phyloP scores from a whole-genome alignment of 2,888 invertebrate species.

The Diplolepis rosae region DNA sequence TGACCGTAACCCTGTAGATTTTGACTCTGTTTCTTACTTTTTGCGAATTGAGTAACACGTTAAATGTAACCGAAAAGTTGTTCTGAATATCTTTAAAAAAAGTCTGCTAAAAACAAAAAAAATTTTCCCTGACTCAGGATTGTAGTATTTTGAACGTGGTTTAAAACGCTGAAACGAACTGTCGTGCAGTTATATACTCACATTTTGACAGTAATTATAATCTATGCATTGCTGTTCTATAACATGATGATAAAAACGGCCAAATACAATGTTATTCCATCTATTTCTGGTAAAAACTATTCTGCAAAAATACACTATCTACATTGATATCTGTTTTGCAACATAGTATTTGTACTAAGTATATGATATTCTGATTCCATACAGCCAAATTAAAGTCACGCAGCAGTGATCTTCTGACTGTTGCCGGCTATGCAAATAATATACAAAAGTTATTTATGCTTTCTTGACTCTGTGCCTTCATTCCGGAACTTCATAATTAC shows the following conservation, averaged over 20 bases:
- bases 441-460: conserved; percentile 45
- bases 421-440: conserved; percentile 42
- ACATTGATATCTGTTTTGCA: neutral
- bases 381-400: neutral
- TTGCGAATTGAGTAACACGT: too few relatives aligned
- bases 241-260: conserved; percentile 29
- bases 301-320: conserved; percentile 1
- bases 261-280: conserved; percentile 21
- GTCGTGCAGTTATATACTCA: conserved; percentile 16
- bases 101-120: too few relatives aligned
- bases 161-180: neutral
- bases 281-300: conserved; percentile 5
- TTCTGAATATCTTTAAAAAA: too few relatives aligned
- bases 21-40: too few relatives aligned
- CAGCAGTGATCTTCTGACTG: neutral
- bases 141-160: conserved; percentile 9
- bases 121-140: too few relatives aligned
- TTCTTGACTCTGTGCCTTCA: conserved; percentile 31
- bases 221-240: conserved; percentile 5
- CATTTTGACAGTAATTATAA: conserved; percentile 11
- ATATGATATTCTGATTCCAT: too few relatives aligned
- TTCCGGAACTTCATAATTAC: conserved; percentile 50
- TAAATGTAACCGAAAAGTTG: too few relatives aligned
- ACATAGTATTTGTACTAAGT: too few relatives aligned
- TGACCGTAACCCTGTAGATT: too few relatives aligned